phyloP scores from a whole-genome alignment of 2,888 invertebrate species.

The Dicycla oo region DNA sequence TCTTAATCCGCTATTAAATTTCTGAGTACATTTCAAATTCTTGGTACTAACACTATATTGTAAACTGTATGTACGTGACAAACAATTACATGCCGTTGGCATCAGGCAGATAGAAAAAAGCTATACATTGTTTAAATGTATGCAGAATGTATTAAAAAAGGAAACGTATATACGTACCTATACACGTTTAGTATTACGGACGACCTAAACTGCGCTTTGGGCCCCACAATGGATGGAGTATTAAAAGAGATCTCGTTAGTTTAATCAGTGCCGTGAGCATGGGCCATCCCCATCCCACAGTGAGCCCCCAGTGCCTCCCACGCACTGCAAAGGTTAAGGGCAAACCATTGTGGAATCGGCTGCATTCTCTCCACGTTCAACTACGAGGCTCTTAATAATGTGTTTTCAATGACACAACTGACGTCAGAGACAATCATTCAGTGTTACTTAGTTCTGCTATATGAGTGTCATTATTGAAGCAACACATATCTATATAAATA shows the following conservation, averaged over 20 bases:
- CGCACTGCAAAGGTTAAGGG: conserved; percentile 82
- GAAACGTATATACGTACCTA: conserved; percentile 10
- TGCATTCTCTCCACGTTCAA: conserved; percentile 71
- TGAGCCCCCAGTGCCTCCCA: conserved; percentile 65
- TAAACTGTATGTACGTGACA: conserved; percentile 11
- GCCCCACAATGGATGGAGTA: conserved; percentile 78
- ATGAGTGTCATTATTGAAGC: conserved; percentile 37
- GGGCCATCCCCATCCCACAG: conserved; percentile 52
- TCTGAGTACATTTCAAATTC: conserved; percentile 30
- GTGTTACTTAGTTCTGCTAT: conserved; percentile 34
- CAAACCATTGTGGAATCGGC: conserved; percentile 72
- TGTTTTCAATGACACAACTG: conserved; percentile 63
- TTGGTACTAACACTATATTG: conserved; percentile 5
- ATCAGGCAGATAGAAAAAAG: conserved; percentile 28
- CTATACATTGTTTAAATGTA: conserved; percentile 32
- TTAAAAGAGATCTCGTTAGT: conserved; percentile 84
- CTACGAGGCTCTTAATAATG: conserved; percentile 65
- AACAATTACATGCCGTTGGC: conserved; percentile 9
- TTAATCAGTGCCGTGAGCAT: conserved; percentile 76
- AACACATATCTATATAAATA: conserved; percentile 14
- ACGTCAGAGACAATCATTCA: conserved; percentile 47
- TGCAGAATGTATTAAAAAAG: conserved; percentile 34
- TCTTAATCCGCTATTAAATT: conserved; percentile 26
- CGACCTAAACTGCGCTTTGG: conserved; percentile 71
- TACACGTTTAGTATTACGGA: conserved; percentile 57